Evolutionary conservation across 2,113 vertebrate genomes (phyloP).

Genomic region (Thamnaconus septentrionalis): DNA sequence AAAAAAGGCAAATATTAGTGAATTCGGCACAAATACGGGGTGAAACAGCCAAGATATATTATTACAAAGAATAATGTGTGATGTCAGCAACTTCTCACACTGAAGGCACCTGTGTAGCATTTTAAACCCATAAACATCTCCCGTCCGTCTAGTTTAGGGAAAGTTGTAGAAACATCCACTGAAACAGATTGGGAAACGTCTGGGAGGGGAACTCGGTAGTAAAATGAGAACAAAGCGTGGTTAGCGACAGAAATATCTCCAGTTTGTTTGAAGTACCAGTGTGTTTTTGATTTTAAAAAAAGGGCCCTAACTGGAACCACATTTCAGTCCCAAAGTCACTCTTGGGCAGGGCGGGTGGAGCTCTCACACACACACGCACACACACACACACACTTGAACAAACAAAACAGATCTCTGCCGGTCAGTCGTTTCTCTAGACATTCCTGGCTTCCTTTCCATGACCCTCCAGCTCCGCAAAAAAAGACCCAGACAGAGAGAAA

Average conservation of each 20-base stretch:
- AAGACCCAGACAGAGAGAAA: constrained; percentile 22
- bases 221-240: constrained; percentile 63
- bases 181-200: constrained; percentile 25
- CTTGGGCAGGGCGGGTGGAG: constrained; percentile 64
- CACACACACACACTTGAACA: constrained; percentile 57
- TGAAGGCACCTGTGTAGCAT: constrained; percentile 5
- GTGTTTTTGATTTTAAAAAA: constrained; percentile 67
- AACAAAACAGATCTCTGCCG: constrained; percentile 67
- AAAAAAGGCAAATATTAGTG: too few species aligned
- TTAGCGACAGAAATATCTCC: constrained; percentile 62
- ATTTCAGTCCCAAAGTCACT: constrained; percentile 69
- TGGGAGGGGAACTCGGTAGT: constrained; percentile 51
- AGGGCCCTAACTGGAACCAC: constrained; percentile 72
- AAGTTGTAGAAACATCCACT: constrained; percentile 22
- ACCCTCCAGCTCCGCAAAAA: constrained; percentile 46
- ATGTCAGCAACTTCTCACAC: not conserved
- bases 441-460: constrained; percentile 67
- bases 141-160: constrained; percentile 21
- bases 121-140: constrained; percentile 25
- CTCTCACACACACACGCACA: constrained; percentile 40
- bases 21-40: too few species aligned
- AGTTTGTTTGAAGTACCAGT: constrained; percentile 70
- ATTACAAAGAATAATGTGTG: too few species aligned
- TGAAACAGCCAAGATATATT: too few species aligned
- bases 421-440: constrained; percentile 69